Evolutionary conservation across 1,140 invertebrate species (phyloP), one percentile per base, ranked within the genome.

Genomic region (Drosophila oshimai): DNA sequence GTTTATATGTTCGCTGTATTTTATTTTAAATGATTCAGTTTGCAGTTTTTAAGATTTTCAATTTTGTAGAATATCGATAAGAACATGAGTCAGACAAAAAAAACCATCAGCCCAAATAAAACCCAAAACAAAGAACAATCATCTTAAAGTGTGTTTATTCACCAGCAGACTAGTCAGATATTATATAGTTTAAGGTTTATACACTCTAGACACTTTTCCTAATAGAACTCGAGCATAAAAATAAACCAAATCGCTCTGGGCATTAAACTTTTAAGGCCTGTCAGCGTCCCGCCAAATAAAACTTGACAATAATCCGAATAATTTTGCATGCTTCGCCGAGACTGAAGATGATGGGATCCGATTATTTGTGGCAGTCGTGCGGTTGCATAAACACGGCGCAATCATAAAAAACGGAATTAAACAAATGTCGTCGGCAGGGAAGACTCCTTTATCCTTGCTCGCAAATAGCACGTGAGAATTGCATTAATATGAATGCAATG

Each of bases 401-500:
- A 86, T 67, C 75, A 74, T 84, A 84, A 84, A 86, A 86, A 84
- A 72, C 49, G 39, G 80, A 84, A 84, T 84, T 84, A 84, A 84
- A 86, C 80, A 84, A 84, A 84, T 84, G 80, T 79, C 69, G 76
- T 46, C 36, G 36, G 17, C 68, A 39, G 41, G 9, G 29, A 10
- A 36, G 34, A 29, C 44, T 45, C 53, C 58, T 60, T 61, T n/a
- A 28, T n/a, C n/a, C n/a, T n/a, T n/a, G n/a, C n/a, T n/a, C n/a
- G 36, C 29, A 45, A 39, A 44, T 84, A 89, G 76, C 84, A 89
- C 84, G 84, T 89, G 84, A 89, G 84, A 89, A 89, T 84, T 89
- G 84, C 81, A 87, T 84, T 89, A 89, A 89, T 84, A 89, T 80
- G 75, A 80, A 86, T 76, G 75, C 73, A 89, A 86, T 45, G 36